Evolutionary conservation across 2,797 vertebrate species (phyloP), one percentile per base, ranked within the genome.

Genomic region (Sitta carolinensis): DNA sequence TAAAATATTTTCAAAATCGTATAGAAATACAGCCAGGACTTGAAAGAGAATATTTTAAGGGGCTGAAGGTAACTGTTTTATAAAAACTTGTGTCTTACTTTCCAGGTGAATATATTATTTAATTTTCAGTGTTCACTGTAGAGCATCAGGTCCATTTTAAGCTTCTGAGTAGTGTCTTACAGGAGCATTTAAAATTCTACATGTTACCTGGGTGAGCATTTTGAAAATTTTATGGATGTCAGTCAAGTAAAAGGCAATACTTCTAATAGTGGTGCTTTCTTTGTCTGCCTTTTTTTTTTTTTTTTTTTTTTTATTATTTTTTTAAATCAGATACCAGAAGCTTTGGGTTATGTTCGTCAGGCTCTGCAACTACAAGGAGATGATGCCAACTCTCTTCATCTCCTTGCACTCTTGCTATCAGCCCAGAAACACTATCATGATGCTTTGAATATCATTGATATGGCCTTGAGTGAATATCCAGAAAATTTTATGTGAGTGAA

Each of bases 341-440:
- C 99, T 32, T 97, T 99, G 88, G 99, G 99, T 85, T 99, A 99
- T 11, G 99, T 99, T 66, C 98, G 99, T 40, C 99, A 99, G 96
- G 99, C 99, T 29, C 96, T 99, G 77, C 99, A 99, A 17, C 98
- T 99, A 72, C 99, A 99, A 95, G 99, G 99, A 11, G 99, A 99
- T 38, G 99, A 99, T 43, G 98, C 99, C 94, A 99, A 99, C 97
- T 99, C 99, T 54, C 98, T 99, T 91, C 99, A 99, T 96, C 98
- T 99, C 87, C 98, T 99, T 78, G 99, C 99, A 17, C 98, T 99
- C 95, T 96, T 99, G 76, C 97, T 99, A 9, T 99, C 99, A 5
- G 99, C 99, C 8, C 99, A 99, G 97, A 99, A 99, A 96, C 99
- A 99, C 96, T 98, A 99, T 97, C 99, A 99, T 3, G 99, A 99